Evolutionary conservation across 2,888 invertebrate species (phyloP).

Genomic region (Tipula confusa): DNA sequence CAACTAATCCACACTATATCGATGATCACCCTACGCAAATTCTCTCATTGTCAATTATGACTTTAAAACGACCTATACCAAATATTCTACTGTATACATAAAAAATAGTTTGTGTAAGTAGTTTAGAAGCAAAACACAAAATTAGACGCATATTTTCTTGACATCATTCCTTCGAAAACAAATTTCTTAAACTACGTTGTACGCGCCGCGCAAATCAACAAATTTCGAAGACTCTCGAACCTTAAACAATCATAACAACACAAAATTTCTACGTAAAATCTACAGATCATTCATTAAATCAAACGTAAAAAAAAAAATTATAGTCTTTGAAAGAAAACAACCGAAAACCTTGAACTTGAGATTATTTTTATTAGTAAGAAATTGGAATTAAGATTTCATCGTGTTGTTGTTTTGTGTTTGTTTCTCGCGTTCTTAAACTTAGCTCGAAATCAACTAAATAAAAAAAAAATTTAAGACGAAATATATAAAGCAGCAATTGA

Average conservation of each 20-base stretch:
- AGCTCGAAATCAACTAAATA: not conserved
- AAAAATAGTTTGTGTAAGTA: not conserved
- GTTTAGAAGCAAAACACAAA: not conserved
- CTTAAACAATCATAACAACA: not conserved
- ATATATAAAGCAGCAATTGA: not conserved
- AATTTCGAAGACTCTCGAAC: not conserved
- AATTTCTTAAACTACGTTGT: constrained; percentile 14
- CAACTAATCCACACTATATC: not conserved
- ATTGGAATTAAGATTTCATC: constrained; percentile 25
- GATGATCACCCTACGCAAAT: constrained; percentile 9
- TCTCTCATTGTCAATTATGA: not conserved
- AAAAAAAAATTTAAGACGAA: not conserved
- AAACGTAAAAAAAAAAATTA: not conserved
- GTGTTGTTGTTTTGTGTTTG: not conserved
- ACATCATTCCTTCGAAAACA: not conserved
- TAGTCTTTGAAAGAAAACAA: not conserved
- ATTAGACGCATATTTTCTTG: constrained; percentile 1
- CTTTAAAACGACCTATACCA: not conserved
- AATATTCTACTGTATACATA: not conserved
- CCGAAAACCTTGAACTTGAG: constrained; percentile 25
- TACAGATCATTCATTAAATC: constrained; percentile 14
- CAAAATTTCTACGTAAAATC: constrained; percentile 4
- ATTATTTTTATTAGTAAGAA: not conserved
- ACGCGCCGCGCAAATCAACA: not conserved
- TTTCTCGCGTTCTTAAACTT: not conserved